Evolutionary conservation across 2,888 invertebrate genomes (phyloP).

Genomic region (Idaea biselata): DNA sequence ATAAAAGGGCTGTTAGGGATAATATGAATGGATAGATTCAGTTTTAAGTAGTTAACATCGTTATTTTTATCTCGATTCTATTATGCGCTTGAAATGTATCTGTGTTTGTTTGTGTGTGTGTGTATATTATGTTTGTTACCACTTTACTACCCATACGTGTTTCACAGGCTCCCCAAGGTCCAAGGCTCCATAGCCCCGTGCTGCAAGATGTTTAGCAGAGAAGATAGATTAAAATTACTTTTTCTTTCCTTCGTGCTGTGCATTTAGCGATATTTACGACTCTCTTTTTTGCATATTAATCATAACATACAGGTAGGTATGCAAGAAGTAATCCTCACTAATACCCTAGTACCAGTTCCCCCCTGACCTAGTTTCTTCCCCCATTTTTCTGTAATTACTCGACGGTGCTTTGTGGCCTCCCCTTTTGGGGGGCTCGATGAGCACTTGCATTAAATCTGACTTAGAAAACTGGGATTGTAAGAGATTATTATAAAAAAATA

Average conservation of each 20-base stretch:
- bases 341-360: slow-evolving; percentile 26
- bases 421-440: slow-evolving; percentile 25
- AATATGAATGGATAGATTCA: neutral
- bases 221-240: neutral
- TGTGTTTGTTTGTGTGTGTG: no score
- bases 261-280: neutral
- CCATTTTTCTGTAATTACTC: slow-evolving; percentile 79
- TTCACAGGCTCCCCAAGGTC: no score
- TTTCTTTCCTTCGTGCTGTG: neutral
- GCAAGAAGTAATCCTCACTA: slow-evolving; percentile 7
- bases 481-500: neutral
- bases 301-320: neutral
- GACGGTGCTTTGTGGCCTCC: slow-evolving; percentile 65
- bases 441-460: neutral
- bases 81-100: no score
- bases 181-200: no score
- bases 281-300: neutral
- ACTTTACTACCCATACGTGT: no score
- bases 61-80: no score
- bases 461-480: neutral
- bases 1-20: no score
- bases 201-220: no score
- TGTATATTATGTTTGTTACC: no score
- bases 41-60: neutral
- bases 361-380: slow-evolving; percentile 69